Conservation (phyloP, 2,113 vertebrate genomes). For the Taurulus bubalis region DNA sequence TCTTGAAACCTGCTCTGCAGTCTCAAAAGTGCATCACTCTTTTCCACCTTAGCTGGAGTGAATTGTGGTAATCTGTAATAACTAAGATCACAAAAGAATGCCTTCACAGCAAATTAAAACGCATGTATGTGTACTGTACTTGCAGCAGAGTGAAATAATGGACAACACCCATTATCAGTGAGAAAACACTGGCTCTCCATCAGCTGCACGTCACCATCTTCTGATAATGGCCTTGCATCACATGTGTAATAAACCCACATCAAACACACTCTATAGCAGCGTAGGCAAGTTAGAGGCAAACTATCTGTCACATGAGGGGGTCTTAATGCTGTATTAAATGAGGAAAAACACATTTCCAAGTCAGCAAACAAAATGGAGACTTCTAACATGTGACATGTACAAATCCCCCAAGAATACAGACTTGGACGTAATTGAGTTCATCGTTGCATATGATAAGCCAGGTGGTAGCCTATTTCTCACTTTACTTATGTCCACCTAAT, state of each 20-base stretch:
- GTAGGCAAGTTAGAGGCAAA: neutral
- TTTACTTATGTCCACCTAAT: slow-evolving; percentile 64
- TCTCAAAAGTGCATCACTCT: neutral
- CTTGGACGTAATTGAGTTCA: neutral
- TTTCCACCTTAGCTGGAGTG: neutral
- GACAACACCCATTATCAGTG: slow-evolving; percentile 27
- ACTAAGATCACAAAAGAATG: neutral
- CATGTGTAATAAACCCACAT: slow-evolving; percentile 3
- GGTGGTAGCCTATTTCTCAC: slow-evolving; percentile 59
- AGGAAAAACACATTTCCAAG: neutral
- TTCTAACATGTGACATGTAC: neutral
- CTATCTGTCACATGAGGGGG: neutral
- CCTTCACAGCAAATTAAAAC: neutral
- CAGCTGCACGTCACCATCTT: slow-evolving; percentile 2
- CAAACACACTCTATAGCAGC: neutral
- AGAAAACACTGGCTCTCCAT: slow-evolving; percentile 51
- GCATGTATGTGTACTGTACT: neutral
- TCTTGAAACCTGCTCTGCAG: slow-evolving; percentile 34
- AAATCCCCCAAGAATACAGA: neutral
- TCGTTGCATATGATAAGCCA: slow-evolving; percentile 47
- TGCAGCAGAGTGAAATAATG: neutral
- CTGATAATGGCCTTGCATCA: neutral
- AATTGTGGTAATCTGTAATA: neutral
- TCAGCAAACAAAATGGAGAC: neutral
- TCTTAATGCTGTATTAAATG: neutral